Evolutionary conservation across 1,140 invertebrate genomes (phyloP).

Genomic region (Venturia canescens): DNA sequence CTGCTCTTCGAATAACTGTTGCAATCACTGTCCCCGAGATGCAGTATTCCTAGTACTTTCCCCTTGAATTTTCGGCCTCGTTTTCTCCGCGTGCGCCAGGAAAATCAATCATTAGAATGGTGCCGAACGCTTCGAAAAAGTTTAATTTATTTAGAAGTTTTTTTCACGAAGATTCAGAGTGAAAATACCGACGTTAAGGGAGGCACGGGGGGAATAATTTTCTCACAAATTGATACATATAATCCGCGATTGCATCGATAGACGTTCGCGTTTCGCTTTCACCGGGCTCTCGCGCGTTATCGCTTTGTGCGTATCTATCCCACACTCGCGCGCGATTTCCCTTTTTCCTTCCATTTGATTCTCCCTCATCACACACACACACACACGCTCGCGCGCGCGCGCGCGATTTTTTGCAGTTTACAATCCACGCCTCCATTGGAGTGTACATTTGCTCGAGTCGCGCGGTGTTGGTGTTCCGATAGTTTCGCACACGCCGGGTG

Average conservation of each 20-base stretch:
- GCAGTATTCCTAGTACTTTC: no score
- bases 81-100: no score
- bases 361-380: neutral
- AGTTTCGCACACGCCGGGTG: constrained; percentile 2
- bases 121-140: no score
- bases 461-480: neutral
- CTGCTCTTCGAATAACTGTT: no score
- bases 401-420: neutral
- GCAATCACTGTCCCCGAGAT: no score
- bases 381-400: no score
- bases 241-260: neutral
- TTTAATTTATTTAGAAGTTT: no score
- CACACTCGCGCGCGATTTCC: constrained; percentile 5
- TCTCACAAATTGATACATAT: neutral
- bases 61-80: no score
- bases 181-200: no score
- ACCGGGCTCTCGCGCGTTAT: constrained; percentile 21
- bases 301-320: neutral
- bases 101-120: no score
- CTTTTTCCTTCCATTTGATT: constrained; percentile 1
- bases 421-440: neutral
- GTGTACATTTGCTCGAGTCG: neutral
- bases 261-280: constrained; percentile 19
- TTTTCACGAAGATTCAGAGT: no score
- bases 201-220: no score